Percentiles rank a stretch among this genome's conserved stretches.
Evolutionary conservation across 2,797 vertebrate species (phyloP).

Genomic region (Buphagus erythrorhynchus): DNA sequence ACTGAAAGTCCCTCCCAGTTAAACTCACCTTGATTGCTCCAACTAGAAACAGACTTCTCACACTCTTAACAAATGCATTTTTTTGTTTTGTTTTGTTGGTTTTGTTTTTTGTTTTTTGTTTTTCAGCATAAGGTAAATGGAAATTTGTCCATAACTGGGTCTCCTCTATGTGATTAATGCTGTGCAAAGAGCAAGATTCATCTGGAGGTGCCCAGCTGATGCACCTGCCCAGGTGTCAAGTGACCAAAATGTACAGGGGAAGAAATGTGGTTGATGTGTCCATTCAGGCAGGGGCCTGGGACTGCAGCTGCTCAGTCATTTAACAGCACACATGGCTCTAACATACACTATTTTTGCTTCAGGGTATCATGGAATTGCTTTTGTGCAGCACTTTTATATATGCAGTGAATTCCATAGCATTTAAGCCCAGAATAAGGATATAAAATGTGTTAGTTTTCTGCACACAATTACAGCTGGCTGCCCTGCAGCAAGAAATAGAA

Average conservation of each 20-base stretch:
- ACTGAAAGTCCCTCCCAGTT: background rate
- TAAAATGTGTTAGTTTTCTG: background rate
- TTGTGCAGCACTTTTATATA: background rate
- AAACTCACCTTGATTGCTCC: background rate
- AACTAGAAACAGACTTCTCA: background rate
- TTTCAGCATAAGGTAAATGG: background rate
- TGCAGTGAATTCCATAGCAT: background rate
- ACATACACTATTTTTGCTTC: background rate
- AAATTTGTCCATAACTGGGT: background rate
- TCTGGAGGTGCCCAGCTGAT: background rate
- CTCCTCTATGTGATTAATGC: background rate
- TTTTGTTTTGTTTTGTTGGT: background rate
- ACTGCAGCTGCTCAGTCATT: background rate
- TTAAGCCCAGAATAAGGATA: background rate
- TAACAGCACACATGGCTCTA: background rate
- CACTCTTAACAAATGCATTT: background rate
- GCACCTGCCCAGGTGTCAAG: fast-evolving
- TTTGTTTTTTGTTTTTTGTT: background rate
- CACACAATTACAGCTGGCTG: background rate
- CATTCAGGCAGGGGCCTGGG: background rate
- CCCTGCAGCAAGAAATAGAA: background rate
- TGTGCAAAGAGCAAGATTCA: background rate
- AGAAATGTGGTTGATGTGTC: background rate
- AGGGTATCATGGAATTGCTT: background rate
- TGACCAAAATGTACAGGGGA: background rate